Base-by-base conservation (phyloP, 2,797 vertebrate genomes). In the Acrossocheilus wenchowensis region DNA sequence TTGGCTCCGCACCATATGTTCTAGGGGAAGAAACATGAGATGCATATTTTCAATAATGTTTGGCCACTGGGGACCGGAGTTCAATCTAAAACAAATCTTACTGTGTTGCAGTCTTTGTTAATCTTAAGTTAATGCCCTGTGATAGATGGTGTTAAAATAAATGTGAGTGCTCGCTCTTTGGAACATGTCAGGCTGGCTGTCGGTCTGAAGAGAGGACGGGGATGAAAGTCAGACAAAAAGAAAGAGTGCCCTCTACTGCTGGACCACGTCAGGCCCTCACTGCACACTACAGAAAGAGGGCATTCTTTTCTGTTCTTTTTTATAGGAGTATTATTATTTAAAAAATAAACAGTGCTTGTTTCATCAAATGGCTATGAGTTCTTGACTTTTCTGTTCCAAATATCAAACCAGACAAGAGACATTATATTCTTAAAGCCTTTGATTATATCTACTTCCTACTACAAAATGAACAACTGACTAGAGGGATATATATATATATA, bases 221-320 rank as follows among this genome's bases (percentile, higher is more conserved):
- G 36, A 72, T 81, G 19, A 68, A 87, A 83, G 34, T 60, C 81
- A 89, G 86, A 91, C 81, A 84, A 85, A 88, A 88, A 87, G 89
- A 90, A 91, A 89, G 89, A 90, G 88, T 86, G 90, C 92, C 91
- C 90, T 90, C 90, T 91, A 84, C 90, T 91, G 91, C 68, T 41
- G 79, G 89, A 89, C 86, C 66, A 83, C 8, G 82, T 86, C 83
- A 84, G 84, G 69, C 78, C 81, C 34, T 83, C 34, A 21, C 34
- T 36, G 50, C 64, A 64, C 84, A 78, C 54, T 34, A 77, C 54
- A 57, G 75, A 73, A 12, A 71, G 6, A 17, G 19, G 19, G 43
- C 64, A 48, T 11, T 72, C 39, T 19, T 34, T 43, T 23, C n/a
- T 30, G 14, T 21, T 54, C 50, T 57, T 36, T 23, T 52, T 7